A percentile compares a stretch with the other conserved stretches of the same genome.
Evolutionary conservation across 2,888 invertebrate species (phyloP).

Genomic region (Orthonevra nobilis): DNA sequence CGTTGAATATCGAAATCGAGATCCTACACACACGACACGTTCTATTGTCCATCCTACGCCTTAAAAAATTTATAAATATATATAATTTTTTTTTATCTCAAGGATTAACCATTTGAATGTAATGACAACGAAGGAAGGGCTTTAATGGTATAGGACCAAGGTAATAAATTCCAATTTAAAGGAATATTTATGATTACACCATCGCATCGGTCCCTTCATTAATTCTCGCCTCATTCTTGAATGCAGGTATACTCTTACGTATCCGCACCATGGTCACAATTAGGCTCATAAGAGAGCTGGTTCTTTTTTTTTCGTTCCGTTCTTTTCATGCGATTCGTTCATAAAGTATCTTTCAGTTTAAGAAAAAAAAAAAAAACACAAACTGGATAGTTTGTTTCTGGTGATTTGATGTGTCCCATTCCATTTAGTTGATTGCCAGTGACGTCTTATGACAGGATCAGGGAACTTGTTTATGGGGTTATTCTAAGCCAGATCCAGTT

Average conservation of each 20-base stretch:
- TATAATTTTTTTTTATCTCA: slow-evolving; percentile 9
- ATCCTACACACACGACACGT: too few relatives aligned
- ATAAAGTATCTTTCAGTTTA: slow-evolving; percentile 20
- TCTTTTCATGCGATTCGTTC: neutral
- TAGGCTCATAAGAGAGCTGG: neutral
- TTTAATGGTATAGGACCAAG: slow-evolving; percentile 9
- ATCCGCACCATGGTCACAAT: slow-evolving; percentile 16
- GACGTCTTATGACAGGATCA: neutral
- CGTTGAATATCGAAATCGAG: too few relatives aligned
- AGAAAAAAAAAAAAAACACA: slow-evolving; percentile 8
- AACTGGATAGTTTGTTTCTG: neutral
- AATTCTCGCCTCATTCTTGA: slow-evolving; percentile 19
- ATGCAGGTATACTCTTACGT: neutral
- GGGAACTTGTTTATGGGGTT: neutral
- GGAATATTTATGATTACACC: slow-evolving; percentile 61
- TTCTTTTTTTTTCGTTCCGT: neutral
- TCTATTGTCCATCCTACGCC: neutral
- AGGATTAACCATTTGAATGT: slow-evolving; percentile 30
- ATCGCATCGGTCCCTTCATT: slow-evolving; percentile 40
- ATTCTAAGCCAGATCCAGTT: too few relatives aligned
- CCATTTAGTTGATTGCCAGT: slow-evolving; percentile 5
- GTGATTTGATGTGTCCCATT: too few relatives aligned
- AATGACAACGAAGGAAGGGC: slow-evolving; percentile 3
- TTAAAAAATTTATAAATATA: neutral
- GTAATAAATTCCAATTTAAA: slow-evolving; percentile 68